Conservation (phyloP, 2,888 invertebrate species). For the Abrostola tripartita region DNA sequence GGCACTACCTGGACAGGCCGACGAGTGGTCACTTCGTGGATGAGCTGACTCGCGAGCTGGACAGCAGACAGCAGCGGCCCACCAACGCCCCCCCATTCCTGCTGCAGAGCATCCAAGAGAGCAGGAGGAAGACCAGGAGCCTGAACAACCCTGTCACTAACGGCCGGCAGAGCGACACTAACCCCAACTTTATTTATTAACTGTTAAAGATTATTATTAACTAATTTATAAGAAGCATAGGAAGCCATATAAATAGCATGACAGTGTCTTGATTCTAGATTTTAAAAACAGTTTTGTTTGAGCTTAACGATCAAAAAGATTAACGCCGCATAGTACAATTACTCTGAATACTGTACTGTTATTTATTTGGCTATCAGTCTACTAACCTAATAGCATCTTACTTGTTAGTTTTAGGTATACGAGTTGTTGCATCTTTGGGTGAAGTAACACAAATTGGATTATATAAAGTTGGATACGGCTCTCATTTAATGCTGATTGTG, state of each 20-base stretch:
- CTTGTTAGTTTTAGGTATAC: too few relatives aligned
- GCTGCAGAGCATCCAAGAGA: constrained; percentile 81
- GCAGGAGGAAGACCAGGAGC: constrained; percentile 70
- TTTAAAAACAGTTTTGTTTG: too few relatives aligned
- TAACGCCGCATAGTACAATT: background rate
- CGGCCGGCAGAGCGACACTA: constrained; percentile 77
- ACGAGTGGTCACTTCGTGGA: constrained; percentile 84
- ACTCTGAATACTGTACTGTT: background rate
- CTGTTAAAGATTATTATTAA: background rate
- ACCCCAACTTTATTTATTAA: constrained; percentile 83
- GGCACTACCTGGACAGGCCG: constrained; percentile 83
- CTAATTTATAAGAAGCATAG: too few relatives aligned
- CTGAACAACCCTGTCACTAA: constrained; percentile 69
- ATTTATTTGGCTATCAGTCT: too few relatives aligned
- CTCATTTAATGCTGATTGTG: constrained; percentile 25
- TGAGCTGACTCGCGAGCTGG: constrained; percentile 77
- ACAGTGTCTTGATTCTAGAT: too few relatives aligned
- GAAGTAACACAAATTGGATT: background rate
- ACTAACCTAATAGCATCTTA: too few relatives aligned
- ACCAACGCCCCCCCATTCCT: constrained; percentile 76
- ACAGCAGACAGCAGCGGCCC: constrained; percentile 70
- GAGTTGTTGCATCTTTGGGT: background rate
- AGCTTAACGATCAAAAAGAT: too few relatives aligned
- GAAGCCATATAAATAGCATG: too few relatives aligned
- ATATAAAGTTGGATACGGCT: background rate